Evolutionary conservation across 2,797 vertebrate genomes (phyloP), one percentile per base, ranked within the genome.

Genomic region (Phrynocephalus guinanensis): DNA sequence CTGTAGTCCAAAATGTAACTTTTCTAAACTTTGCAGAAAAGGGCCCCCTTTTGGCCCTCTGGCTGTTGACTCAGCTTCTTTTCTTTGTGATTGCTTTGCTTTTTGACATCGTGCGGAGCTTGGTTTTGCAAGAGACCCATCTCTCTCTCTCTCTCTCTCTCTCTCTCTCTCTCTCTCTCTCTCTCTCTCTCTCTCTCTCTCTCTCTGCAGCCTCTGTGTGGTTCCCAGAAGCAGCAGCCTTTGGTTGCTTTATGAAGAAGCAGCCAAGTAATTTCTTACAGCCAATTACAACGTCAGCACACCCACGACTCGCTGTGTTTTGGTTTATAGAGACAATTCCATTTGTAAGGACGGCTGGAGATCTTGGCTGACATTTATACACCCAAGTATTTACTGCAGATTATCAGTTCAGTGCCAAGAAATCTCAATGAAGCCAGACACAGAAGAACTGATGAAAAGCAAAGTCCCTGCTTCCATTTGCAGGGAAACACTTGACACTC

Each of bases 381-480:
- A n/a, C 71, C 63, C 8, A 76, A 52, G 30, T 44, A 82, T 85
- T 85, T 85, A 81, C 78, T 77, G 78, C 78, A 82, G 71, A 82
- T 76, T 85, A 81, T 85, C 72, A 76, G 26, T 8, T n/a, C 83
- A 10, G 44, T 85, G 83, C 71, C 83, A 85, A 82, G 71, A 60
- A 77, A 85, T 44, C 48, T 75, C 60, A 82, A 30, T 10, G 48
- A 85, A 77, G 77, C 79, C 44, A 79, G 44, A 56, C 18, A 5
- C 2, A 24, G 30, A 68, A 13, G 56, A 60, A 28, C 7, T 8
- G 22, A 56, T 79, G 20, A 6, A 33, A 82, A 60, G 15, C 44
- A 50, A 26, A n/a, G 18, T n/a, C 63, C 48, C 67, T 7, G 48
- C 9, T n/a, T 63, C 60, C 15, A 9, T 60, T 10, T 60, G 15